phyloP scores from a whole-genome alignment of 2,888 invertebrate species.

The Smittia aterrima region DNA sequence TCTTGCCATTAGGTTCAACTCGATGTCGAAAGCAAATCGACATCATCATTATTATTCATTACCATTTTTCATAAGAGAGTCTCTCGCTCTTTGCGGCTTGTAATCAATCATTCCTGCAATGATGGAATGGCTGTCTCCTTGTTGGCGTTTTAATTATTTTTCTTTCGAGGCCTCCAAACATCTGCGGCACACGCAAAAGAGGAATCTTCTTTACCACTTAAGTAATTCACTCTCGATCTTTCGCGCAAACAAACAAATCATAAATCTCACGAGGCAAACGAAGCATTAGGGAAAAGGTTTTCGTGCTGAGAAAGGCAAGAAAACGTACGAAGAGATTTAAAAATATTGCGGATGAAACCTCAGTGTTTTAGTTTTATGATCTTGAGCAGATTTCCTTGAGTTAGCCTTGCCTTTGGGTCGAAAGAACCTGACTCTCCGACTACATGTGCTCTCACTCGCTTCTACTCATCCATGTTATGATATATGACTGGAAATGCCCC shows the following conservation, averaged over 20 bases:
- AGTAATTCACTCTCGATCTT: background rate
- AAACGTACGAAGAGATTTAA: constrained; percentile 5
- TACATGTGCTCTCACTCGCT: too few species aligned
- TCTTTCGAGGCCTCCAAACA: background rate
- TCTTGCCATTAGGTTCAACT: too few species aligned
- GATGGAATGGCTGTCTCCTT: background rate
- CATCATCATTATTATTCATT: constrained; percentile 11
- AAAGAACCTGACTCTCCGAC: background rate
- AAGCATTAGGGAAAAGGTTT: constrained; percentile 6
- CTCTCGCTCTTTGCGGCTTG: background rate
- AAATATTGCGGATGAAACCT: background rate
- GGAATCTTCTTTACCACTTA: background rate
- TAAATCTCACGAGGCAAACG: background rate
- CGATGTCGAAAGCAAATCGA: constrained; percentile 3
- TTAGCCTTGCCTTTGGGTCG: background rate
- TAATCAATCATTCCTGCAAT: background rate
- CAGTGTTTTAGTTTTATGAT: constrained; percentile 11
- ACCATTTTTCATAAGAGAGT: background rate
- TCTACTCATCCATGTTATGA: constrained; percentile 32
- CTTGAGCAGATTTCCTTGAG: background rate
- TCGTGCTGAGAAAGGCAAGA: background rate
- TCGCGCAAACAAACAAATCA: background rate
- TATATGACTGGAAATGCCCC: constrained; percentile 25
- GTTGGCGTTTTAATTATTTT: constrained; percentile 1
- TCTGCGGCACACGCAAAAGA: background rate